phyloP scores from a whole-genome alignment of 1,140 invertebrate genomes.

The Rhopalosiphum maidis region DNA sequence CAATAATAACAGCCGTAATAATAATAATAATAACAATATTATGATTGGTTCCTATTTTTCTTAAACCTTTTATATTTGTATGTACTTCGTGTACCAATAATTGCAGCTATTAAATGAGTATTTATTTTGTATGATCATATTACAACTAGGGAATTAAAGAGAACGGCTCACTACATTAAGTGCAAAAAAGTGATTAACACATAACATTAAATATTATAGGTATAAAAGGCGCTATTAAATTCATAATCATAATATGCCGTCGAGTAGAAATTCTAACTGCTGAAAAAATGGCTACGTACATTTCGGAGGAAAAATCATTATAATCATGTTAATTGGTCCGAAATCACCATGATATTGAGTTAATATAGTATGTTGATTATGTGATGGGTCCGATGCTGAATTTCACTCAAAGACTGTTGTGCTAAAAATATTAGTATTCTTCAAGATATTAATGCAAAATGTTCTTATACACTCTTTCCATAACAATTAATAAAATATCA shows the following conservation, averaged over 20 bases:
- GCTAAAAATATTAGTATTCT: no score
- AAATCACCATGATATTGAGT: not conserved
- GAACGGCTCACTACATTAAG: no score
- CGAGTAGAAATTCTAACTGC: not conserved
- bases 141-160: no score
- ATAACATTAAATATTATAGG: no score
- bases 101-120: not conserved
- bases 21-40: not conserved
- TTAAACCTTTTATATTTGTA: not conserved
- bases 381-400: not conserved
- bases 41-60: not conserved
- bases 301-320: not conserved
- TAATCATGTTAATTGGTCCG: no score
- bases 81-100: not conserved
- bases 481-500: no score
- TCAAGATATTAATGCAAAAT: no score
- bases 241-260: no score
- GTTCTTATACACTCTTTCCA: no score
- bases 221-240: not conserved
- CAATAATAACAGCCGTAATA: not conserved
- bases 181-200: no score
- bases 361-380: not conserved
- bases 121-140: not conserved
- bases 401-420: not conserved
- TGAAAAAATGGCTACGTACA: accelerated